Conservation (phyloP, 92 coral and sea anemone species). For the Bergia sp. region DNA sequence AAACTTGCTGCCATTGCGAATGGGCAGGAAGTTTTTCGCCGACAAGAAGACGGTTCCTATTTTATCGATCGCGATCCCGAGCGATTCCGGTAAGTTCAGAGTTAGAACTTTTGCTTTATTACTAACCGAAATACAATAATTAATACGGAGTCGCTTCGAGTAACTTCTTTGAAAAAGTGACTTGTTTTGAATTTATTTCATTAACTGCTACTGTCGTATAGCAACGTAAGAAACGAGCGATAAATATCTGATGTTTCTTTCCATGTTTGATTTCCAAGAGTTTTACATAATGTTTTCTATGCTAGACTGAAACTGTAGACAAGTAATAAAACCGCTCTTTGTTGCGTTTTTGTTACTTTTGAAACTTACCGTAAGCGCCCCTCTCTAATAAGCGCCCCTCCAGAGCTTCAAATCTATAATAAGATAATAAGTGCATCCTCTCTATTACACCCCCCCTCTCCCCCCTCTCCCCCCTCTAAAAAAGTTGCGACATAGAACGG, state of each 20-base stretch:
- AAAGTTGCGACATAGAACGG: too few relatives aligned
- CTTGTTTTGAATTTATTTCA: too few relatives aligned
- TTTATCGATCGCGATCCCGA: slow-evolving; percentile 40
- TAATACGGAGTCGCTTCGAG: neutral
- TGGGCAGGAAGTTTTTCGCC: slow-evolving; percentile 95
- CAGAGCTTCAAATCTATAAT: too few relatives aligned
- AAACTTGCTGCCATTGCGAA: slow-evolving; percentile 75
- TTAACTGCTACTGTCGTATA: neutral
- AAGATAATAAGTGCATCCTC: too few relatives aligned
- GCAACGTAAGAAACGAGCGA: neutral
- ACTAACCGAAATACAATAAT: neutral
- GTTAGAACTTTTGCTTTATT: neutral
- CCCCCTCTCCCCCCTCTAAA: too few relatives aligned
- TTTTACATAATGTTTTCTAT: neutral
- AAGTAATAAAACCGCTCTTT: neutral
- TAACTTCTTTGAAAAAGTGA: too few relatives aligned
- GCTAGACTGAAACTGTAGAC: neutral
- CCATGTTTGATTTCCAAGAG: neutral
- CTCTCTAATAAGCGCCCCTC: too few relatives aligned
- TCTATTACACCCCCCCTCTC: too few relatives aligned
- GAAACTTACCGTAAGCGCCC: neutral
- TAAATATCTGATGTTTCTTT: neutral
- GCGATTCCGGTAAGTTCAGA: slow-evolving; percentile 24
- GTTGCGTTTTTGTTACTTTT: neutral
- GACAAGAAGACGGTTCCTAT: slow-evolving; percentile 62